These are phyloP conservation scores for Drosophila hamatofila DNA, from an alignment of 2,888 invertebrate species.

Conservation along the genomic window DNA sequence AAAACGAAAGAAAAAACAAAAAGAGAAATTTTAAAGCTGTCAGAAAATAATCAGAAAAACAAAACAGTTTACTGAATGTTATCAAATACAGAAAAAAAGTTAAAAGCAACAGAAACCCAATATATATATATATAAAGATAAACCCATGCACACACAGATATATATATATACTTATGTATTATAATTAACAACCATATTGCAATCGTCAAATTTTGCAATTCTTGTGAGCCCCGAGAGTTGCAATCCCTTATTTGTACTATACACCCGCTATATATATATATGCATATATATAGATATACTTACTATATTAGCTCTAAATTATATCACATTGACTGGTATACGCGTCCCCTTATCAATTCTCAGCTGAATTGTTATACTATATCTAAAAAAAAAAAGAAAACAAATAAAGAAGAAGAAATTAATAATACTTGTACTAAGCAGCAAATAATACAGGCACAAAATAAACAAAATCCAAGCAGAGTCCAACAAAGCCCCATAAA, in stretches of 20 bases:
- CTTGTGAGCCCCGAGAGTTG: constrained; percentile 77
- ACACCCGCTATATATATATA: background rate
- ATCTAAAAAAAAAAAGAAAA: background rate
- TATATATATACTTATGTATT: constrained; percentile 1
- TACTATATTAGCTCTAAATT: constrained; percentile 1
- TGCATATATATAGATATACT: background rate
- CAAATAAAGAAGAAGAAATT: background rate
- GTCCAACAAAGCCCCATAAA: constrained; percentile 23
- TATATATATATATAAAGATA: background rate
- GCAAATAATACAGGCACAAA: constrained; percentile 13
- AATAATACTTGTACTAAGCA: constrained; percentile 16
- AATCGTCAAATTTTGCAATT: constrained; percentile 49
- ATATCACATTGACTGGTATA: background rate
- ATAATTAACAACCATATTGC: background rate
- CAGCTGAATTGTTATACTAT: constrained; percentile 20
- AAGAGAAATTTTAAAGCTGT: constrained; percentile 1
- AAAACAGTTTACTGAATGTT: constrained; percentile 34
- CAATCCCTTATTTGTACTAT: constrained; percentile 19
- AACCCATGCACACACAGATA: background rate
- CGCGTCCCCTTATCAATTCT: constrained; percentile 11
- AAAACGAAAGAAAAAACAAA: background rate
- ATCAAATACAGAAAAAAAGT: constrained; percentile 4
- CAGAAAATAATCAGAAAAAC: constrained; percentile 6
- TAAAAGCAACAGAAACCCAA: background rate
- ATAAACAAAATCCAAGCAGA: constrained; percentile 23